Base-by-base conservation (phyloP, 2,797 vertebrate genomes). In the Xiphorhynchus erythropygius region DNA sequence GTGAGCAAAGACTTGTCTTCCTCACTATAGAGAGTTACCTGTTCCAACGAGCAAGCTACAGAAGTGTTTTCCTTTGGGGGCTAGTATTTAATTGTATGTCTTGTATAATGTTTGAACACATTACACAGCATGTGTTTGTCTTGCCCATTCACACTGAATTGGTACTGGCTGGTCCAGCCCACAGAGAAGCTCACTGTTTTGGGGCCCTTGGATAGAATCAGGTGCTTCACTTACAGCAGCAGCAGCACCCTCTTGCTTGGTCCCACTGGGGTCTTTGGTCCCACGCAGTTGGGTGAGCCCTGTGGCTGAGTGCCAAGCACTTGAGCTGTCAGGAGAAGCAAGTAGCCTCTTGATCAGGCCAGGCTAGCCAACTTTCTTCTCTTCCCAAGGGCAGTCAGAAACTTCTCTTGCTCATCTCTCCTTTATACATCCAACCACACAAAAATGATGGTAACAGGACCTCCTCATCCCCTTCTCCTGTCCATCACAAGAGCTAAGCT, bases 131-230 rank as follows among this genome's bases (percentile, higher is more conserved):
- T 23, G 11, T 76, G 10, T 76, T 85, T 73, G 33, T 39, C n/a
- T 86, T 75, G 55, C 22, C 59, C 37, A 8, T 74, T 90, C 56
- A 60, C 30, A 5, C 14, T 14, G 35, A 82, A 11, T 22, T 41
- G 63, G 39, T 56, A 27, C 7, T 28, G 30, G 15, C 46, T 71
- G 37, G 24, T 60, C 27, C 10, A 63, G 28, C 37, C 57, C 69
- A 27, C 2, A 7, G 63, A 47, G 50, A 65, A 78, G 10, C 1
- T 2, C 14, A 11, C 8, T 11, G 3, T 0, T 27, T 94, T 71
- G 67, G 1, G 41, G 10, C 28, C 7, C 47, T 71, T 76, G 30
- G 71, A 41, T 7, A 65, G 50, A 86, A 65, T 16, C 4, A 60
- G 35, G 9, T 7, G 19, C 46, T 91, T 57, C n/a, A 23, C 6